phyloP scores from a whole-genome alignment of 2,113 vertebrate genomes.

The Cygnus atratus region DNA sequence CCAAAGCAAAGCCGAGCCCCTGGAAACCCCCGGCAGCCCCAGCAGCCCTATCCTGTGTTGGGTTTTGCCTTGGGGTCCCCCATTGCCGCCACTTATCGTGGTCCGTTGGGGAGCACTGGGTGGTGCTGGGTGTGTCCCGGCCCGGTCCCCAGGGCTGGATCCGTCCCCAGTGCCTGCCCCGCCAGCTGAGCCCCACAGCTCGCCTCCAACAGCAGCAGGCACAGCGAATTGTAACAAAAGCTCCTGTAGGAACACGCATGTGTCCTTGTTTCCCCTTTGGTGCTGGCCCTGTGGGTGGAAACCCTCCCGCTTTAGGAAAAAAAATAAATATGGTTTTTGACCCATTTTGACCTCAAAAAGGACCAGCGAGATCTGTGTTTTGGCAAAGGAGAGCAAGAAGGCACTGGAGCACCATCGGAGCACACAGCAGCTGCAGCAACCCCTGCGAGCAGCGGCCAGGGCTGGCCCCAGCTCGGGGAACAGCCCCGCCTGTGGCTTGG shows the following conservation, averaged over 20 bases:
- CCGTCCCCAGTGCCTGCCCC: not conserved
- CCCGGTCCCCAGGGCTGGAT: rapidly evolving
- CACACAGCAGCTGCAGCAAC: not conserved
- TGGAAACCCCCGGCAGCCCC: not conserved
- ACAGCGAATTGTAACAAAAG: rapidly evolving
- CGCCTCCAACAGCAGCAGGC: not conserved
- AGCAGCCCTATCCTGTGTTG: not conserved
- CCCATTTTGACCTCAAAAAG: not conserved
- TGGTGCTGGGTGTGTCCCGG: too few relatives aligned
- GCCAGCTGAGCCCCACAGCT: not conserved
- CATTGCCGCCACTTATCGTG: rapidly evolving
- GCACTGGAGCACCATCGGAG: not conserved
- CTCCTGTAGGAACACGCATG: rapidly evolving
- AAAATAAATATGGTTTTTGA: not conserved
- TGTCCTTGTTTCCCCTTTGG: not conserved
- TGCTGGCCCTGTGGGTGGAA: not conserved
- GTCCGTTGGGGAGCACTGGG: rapidly evolving
- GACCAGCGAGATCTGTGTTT: not conserved
- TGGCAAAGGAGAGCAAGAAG: not conserved
- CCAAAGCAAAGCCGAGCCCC: not conserved
- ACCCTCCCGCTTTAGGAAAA: not conserved
- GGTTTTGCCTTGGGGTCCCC: not conserved
- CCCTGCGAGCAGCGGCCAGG: rapidly evolving
- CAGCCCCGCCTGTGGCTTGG: rapidly evolving
- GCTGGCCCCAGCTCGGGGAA: not conserved